Conservation (phyloP, 2,797 vertebrate species). For the Centropyge bicolor region DNA sequence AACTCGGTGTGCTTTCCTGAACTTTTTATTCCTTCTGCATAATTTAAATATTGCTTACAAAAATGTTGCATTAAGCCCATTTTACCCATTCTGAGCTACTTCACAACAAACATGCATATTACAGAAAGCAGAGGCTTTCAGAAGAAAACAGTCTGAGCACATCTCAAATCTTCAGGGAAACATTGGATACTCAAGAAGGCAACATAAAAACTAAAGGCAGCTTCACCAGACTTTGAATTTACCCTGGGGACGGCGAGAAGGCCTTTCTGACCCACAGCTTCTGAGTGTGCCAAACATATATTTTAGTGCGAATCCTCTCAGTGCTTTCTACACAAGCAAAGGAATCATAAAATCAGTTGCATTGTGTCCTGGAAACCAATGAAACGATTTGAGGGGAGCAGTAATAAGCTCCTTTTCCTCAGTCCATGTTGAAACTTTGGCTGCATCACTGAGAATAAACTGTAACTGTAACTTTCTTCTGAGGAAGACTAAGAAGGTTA, state of each 20-base stretch:
- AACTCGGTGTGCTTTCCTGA: neutral
- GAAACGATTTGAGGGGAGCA: neutral
- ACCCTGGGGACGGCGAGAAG: neutral
- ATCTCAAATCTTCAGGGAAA: neutral
- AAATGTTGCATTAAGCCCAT: neutral
- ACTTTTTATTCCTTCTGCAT: neutral
- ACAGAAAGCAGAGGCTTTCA: neutral
- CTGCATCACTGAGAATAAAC: neutral
- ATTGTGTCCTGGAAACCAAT: slow-evolving; percentile 1
- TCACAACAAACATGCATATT: neutral
- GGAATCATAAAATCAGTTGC: neutral
- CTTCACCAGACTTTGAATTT: slow-evolving; percentile 9
- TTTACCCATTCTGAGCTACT: neutral
- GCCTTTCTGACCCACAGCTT: neutral
- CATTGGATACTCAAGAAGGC: neutral
- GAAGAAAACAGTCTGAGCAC: neutral
- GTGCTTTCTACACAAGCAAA: neutral
- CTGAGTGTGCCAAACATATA: neutral
- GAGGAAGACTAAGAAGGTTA: neutral
- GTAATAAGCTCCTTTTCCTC: neutral
- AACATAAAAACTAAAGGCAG: slow-evolving; percentile 5
- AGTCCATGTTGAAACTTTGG: slow-evolving; percentile 3
- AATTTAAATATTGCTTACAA: neutral
- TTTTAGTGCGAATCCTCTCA: neutral
- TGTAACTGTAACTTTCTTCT: neutral